Conservation (phyloP, 2,113 vertebrate genomes). For the Salvelinus alpinus region DNA sequence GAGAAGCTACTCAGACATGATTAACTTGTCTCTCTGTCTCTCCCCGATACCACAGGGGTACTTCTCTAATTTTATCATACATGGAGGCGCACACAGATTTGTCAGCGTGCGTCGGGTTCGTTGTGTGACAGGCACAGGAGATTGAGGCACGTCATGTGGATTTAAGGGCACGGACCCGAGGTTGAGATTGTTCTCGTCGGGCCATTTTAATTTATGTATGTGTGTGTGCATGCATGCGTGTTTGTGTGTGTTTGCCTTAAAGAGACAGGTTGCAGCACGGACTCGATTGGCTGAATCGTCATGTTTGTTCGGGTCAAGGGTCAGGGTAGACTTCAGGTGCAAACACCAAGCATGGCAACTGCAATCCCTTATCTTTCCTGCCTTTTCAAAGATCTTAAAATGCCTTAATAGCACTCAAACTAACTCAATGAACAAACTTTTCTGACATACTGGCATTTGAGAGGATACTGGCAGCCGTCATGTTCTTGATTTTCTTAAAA, state of each 20-base stretch:
- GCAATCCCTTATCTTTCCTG: not conserved
- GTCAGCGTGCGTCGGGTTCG: conserved; percentile 26
- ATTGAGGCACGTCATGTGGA: not conserved
- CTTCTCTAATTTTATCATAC: conserved; percentile 58
- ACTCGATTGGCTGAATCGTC: conserved; percentile 39
- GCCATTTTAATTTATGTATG: not conserved
- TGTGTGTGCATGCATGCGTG: conserved; percentile 5
- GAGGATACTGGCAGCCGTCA: conserved; percentile 1
- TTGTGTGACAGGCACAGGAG: conserved; percentile 9
- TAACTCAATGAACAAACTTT: conserved; percentile 1
- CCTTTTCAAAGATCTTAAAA: conserved; percentile 17
- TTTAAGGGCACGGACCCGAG: not conserved
- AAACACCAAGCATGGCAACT: not conserved
- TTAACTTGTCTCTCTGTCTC: conserved; percentile 60
- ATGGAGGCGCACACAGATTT: conserved; percentile 18
- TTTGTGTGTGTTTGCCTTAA: conserved; percentile 15
- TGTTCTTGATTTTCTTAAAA: conserved; percentile 15
- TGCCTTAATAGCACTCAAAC: conserved; percentile 13
- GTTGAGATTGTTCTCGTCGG: not conserved
- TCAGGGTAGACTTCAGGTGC: conserved; percentile 37
- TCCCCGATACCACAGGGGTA: conserved; percentile 8
- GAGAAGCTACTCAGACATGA: conserved; percentile 70
- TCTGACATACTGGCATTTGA: conserved; percentile 2
- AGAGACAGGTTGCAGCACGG: not conserved
- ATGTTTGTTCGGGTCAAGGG: conserved; percentile 47